phyloP scores from a whole-genome alignment of 2,888 invertebrate genomes.

The Pristionchus japonicus region DNA sequence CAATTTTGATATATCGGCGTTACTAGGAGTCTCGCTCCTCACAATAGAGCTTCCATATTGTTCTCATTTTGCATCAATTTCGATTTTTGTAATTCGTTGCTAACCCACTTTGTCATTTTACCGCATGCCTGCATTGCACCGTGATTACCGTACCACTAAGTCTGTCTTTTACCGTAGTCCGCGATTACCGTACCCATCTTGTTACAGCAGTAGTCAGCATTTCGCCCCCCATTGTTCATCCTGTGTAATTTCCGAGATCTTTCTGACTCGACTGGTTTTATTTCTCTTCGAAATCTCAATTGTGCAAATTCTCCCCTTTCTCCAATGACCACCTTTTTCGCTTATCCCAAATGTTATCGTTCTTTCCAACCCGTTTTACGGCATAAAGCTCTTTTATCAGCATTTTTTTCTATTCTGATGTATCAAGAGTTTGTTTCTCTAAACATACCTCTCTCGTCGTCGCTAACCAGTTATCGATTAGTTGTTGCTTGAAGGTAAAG shows the following conservation, averaged over 20 bases:
- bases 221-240: not conserved
- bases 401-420: not conserved
- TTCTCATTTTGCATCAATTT: not conserved
- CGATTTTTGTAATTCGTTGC: not conserved
- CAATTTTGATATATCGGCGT: not conserved
- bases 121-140: not conserved
- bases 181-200: not conserved
- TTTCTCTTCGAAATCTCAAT: not conserved
- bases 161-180: not conserved
- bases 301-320: not conserved
- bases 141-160: not conserved
- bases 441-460: not conserved
- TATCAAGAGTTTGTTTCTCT: not conserved
- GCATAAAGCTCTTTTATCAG: not conserved
- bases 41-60: not conserved
- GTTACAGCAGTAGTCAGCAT: not conserved
- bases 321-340: too few relatives aligned
- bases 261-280: not conserved
- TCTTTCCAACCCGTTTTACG: not conserved
- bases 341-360: not conserved
- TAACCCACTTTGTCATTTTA: not conserved
- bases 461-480: conserved; percentile 12
- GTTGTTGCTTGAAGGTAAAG: not conserved
- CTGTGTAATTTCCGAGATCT: not conserved
- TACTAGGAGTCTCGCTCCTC: not conserved